These are phyloP conservation scores for Cephus rjabovi DNA, from an alignment of 2,888 invertebrate genomes.

Conservation along the genomic window DNA sequence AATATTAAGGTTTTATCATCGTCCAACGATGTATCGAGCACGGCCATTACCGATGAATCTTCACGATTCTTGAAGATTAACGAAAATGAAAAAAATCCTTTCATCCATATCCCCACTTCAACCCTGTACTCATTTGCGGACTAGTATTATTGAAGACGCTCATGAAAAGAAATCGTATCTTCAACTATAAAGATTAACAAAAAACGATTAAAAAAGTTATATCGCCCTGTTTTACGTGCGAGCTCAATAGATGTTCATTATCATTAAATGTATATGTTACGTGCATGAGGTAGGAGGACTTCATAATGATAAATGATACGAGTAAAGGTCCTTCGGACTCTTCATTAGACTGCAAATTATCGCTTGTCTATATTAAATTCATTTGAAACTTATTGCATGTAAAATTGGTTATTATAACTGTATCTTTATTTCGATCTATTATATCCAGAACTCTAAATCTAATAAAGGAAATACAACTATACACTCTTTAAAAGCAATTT, in stretches of 20 bases:
- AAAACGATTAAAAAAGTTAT: neutral
- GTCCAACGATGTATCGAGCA: neutral
- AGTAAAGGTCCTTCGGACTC: constrained; percentile 19
- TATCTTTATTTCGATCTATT: constrained; percentile 24
- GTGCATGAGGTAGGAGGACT: neutral
- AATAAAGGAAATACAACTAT: neutral
- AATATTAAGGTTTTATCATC: constrained; percentile 10
- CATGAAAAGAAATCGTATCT: neutral
- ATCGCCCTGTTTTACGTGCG: neutral
- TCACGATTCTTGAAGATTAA: neutral
- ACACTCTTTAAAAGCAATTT: neutral
- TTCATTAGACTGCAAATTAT: constrained; percentile 39
- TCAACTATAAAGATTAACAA: neutral
- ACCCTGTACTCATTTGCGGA: neutral
- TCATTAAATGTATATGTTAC: neutral
- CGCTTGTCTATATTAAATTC: constrained; percentile 48
- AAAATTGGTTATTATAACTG: constrained; percentile 41
- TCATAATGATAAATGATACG: neutral
- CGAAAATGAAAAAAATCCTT: neutral
- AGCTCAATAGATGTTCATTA: neutral
- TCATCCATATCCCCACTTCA: neutral
- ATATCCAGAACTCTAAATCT: constrained; percentile 14
- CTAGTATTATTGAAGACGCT: neutral
- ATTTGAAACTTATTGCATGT: constrained; percentile 51
- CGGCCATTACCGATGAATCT: neutral